Conservation (phyloP, 1,140 invertebrate genomes). For the Heliothis subflexa region DNA sequence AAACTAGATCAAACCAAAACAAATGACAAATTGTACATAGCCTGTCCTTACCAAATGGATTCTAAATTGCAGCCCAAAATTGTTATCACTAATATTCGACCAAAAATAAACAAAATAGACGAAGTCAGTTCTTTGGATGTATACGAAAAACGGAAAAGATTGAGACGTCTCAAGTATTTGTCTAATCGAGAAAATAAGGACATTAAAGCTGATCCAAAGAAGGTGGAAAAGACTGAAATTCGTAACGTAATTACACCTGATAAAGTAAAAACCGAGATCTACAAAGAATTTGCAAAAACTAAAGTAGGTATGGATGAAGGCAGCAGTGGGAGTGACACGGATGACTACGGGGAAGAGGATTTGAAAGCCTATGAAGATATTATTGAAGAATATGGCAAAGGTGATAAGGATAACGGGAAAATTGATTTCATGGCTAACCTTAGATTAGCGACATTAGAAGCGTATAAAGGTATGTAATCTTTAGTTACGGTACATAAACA, state of each 20-base stretch:
- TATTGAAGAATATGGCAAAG: slow-evolving; percentile 68
- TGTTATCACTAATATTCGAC: slow-evolving; percentile 71
- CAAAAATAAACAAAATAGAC: slow-evolving; percentile 67
- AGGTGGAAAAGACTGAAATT: slow-evolving; percentile 42
- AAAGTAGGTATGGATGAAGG: slow-evolving; percentile 62
- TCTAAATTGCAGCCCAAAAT: slow-evolving; percentile 77
- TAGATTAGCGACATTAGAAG: slow-evolving; percentile 69
- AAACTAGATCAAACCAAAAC: slow-evolving; percentile 61
- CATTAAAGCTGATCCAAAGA: slow-evolving; percentile 58
- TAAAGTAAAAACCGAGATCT: slow-evolving; percentile 78
- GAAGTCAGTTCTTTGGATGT: slow-evolving; percentile 80
- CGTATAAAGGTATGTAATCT: slow-evolving; percentile 70
- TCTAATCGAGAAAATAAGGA: slow-evolving; percentile 69
- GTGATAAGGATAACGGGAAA: slow-evolving; percentile 58
- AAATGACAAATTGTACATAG: slow-evolving; percentile 73
- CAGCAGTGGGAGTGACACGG: slow-evolving; percentile 74
- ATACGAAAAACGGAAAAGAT: slow-evolving; percentile 76
- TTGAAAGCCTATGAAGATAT: slow-evolving; percentile 70
- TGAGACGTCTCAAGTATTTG: slow-evolving; percentile 72
- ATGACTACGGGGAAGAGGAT: slow-evolving; percentile 79
- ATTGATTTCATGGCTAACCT: slow-evolving; percentile 76
- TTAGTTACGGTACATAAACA: neutral
- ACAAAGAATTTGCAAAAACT: slow-evolving; percentile 72
- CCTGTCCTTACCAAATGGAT: slow-evolving; percentile 76
- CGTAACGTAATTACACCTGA: slow-evolving; percentile 78